A percentile compares a stretch with the other conserved stretches of the same genome.
Evolutionary conservation across 2,113 vertebrate species (phyloP).

Genomic region (Carassius auratus): DNA sequence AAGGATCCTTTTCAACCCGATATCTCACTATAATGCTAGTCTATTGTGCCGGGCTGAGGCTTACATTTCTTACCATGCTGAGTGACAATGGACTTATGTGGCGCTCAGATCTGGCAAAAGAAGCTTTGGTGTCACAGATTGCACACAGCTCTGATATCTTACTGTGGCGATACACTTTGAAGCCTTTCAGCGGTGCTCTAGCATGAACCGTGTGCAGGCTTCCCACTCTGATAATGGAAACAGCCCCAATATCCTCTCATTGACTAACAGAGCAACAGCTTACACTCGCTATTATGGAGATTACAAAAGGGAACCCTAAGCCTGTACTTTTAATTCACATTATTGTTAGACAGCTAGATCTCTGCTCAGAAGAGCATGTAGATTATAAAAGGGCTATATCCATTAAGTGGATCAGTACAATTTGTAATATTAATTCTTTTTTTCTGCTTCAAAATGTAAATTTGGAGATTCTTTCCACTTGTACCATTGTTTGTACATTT

Average conservation of each 20-base stretch:
- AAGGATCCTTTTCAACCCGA: conserved; percentile 40
- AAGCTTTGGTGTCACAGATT: conserved; percentile 55
- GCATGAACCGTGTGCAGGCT: conserved; percentile 38
- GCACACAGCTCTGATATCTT: conserved; percentile 49
- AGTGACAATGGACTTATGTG: conserved; percentile 68
- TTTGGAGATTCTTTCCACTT: neutral
- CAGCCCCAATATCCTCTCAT: conserved; percentile 26
- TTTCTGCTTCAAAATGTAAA: neutral
- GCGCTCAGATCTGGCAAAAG: conserved; percentile 52
- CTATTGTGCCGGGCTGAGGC: conserved; percentile 60
- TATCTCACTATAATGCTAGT: conserved; percentile 45
- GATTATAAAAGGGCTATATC: conserved; percentile 66
- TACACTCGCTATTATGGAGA: conserved; percentile 63
- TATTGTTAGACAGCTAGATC: conserved; percentile 66
- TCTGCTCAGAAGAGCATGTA: conserved; percentile 62
- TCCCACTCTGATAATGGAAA: conserved; percentile 40
- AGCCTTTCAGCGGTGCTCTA: conserved; percentile 36
- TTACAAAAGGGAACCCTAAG: conserved; percentile 63
- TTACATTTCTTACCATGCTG: conserved; percentile 70
- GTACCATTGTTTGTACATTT: neutral
- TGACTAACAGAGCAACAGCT: conserved; percentile 43
- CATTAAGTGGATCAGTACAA: conserved; percentile 69
- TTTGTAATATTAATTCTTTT: conserved; percentile 56
- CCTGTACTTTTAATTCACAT: conserved; percentile 67
- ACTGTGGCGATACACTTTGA: conserved; percentile 44